These are phyloP conservation scores for Petrolisthes cinctipes DNA, from an alignment of 2,888 invertebrate genomes.

Conservation along the genomic window DNA sequence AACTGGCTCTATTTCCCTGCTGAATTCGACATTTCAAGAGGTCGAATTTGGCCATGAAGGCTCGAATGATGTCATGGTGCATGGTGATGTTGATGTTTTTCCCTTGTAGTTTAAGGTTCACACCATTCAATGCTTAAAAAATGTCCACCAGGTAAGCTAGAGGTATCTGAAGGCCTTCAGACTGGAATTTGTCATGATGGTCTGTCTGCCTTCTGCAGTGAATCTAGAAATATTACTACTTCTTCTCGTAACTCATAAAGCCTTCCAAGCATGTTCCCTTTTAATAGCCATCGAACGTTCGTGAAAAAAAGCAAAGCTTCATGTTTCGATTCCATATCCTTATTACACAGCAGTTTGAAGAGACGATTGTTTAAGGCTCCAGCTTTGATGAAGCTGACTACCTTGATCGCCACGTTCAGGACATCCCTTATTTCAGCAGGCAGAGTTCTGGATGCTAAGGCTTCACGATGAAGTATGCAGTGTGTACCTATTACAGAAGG, in stretches of 20 bases:
- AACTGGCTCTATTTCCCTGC: constrained; percentile 30
- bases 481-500: background rate
- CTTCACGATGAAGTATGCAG: background rate
- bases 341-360: no score
- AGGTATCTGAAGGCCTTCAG: constrained; percentile 36
- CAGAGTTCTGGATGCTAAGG: no score
- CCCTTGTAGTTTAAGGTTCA: constrained; percentile 27
- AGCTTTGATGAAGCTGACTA: no score
- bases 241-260: constrained; percentile 39
- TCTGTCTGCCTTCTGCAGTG: constrained; percentile 29
- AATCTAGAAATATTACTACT: constrained; percentile 29
- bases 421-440: no score
- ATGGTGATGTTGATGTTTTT: constrained; percentile 31
- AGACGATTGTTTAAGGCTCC: no score
- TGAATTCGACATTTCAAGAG: constrained; percentile 38
- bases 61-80: constrained; percentile 36
- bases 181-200: constrained; percentile 34
- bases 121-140: constrained; percentile 31
- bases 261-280: constrained; percentile 31
- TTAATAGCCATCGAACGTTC: constrained; percentile 15
- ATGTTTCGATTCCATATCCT: no score
- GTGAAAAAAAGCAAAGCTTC: constrained; percentile 4
- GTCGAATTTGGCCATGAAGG: constrained; percentile 39
- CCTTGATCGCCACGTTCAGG: no score
- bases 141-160: constrained; percentile 38